Evolutionary conservation across 2,113 vertebrate genomes (phyloP), one percentile per base, ranked within the genome.

Genomic region (Orientallactaga bullata): DNA sequence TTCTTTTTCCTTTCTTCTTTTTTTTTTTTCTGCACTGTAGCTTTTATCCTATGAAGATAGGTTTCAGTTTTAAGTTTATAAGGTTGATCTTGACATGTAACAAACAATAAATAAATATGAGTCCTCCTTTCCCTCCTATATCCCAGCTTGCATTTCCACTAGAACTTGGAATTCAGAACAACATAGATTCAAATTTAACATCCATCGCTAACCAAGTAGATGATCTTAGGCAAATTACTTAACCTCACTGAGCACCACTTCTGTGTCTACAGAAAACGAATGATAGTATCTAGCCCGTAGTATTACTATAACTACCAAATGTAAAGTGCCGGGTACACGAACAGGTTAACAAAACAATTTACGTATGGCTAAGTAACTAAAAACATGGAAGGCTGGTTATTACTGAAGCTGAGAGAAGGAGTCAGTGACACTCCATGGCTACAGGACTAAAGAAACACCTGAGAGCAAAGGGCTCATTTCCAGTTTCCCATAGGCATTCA

Each of bases 341-440:
- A 84, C 74, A 58, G 16, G 3, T n/a, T 65, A 58, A 63, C 21
- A 89, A 73, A 69, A 69, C 66, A 63, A 42, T 37, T 51, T 74
- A 78, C 73, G 39, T 32, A 47, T 79, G 35, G 42, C 42, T 47
- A 47, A 51, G 72, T 66, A 32, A 63, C 76, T 81, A 37, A 93
- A 82, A 58, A 87, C 73, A 80, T 30, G 10, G 39, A 80, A 93
- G 80, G 37, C 17, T 76, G 35, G 23, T 72, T 35, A 68, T 68
- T 90, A 61, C 55, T 90, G 18, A 24, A 90, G 85, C 12, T 69
- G 37, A 69, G 17, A 60, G 18, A 87, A 77, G 68, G 55, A 91
- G 20, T 55, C 42, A 68, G 65, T 55, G 65, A 68, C 26, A 81
- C 26, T 35, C 68, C 18, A 21, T 35, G 73, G 42, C 68, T 73